Base-by-base conservation (phyloP, 2,888 invertebrate genomes). In the Strigamia transsilvanica region DNA sequence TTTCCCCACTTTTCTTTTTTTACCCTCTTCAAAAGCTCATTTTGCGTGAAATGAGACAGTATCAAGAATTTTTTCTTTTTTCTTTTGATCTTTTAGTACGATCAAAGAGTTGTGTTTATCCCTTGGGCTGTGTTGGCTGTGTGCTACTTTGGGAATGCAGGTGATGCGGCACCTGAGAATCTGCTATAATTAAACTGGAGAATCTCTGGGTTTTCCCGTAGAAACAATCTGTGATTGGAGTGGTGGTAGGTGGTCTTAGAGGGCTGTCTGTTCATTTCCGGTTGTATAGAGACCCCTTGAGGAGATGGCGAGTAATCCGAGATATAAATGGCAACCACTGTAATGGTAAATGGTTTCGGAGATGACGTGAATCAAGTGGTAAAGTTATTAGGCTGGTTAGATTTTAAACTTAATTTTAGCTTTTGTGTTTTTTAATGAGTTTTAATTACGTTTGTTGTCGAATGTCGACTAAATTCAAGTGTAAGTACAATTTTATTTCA, bases 111-210 rank as follows among this genome's bases (percentile, higher is more conserved):
- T 66, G 61, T 66, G 61, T 66, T 66, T 66, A 66, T 66, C 61
- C 61, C 61, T 66, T 12, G 12, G 61, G 61, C 61, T 66, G 61
- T 66, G 61, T 66, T n/a, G 10, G 23, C 10, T 66, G 18, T 18
- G 61, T 21, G 18, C 21, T 66, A 23, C 61, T 66, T 18, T 66
- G 61, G 61, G 61, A 66, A 21, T 5, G 21, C 21, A 66, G 61
- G 61, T 66, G 61, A 66, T 66, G 61, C 18, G 61, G 61, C 61
- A 66, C 61, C 61, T 66, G 61, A 66, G 61, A 66, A 66, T 66
- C 61, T 66, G 23, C 18, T 66, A 38, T 38, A 66, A 66, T 66
- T 66, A 66, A 66, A 66, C 61, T 66, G 61, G 61, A 66, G 61
- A 66, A 66, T 66, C 61, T 61, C 61, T 66, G 61, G 61, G 61